phyloP scores from a whole-genome alignment of 2,113 vertebrate genomes.

The rat (Rattus norvegicus) region GRCr8 NC_086031.1:75388001-75388500 shows the following conservation, averaged over 20 bases:
- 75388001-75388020: neutral
- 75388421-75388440: too few relatives aligned
- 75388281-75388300: neutral
- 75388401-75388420: too few relatives aligned
- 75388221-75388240: neutral
- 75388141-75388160: neutral
- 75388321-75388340: neutral
- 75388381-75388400: too few relatives aligned
- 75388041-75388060: neutral
- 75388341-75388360: neutral
- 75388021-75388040: neutral
- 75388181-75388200: accelerated
- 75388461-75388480: too few relatives aligned
- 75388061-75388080: neutral
- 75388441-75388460: too few relatives aligned
- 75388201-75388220: neutral
- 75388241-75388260: neutral
- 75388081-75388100: neutral
- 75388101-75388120: neutral
- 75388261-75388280: neutral
- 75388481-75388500: too few relatives aligned
- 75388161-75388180: neutral
- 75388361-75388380: too few relatives aligned
- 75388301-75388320: neutral
- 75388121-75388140: neutral